Base-by-base conservation (phyloP, 1,140 invertebrate genomes). In the Pteromalus puparum region DNA sequence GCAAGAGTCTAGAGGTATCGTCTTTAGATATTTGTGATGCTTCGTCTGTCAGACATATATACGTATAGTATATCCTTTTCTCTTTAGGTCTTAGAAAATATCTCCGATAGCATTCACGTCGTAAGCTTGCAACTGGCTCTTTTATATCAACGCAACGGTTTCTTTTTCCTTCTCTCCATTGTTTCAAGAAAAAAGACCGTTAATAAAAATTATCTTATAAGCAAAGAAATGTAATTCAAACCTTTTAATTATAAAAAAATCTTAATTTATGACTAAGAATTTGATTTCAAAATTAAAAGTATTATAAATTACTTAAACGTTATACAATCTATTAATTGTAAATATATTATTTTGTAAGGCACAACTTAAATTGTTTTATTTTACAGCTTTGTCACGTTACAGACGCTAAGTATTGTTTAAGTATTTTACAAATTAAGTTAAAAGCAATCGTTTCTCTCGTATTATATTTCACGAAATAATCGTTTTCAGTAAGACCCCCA, bases 1-100 rank as follows among this genome's bases (percentile, higher is more conserved):
- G 88, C 89, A 89, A 89, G 89, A 90, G 85, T 86, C 81, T 88
- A 87, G 34, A 77, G 77, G 30, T 81, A 75, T 81, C 30, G 61
- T 85, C n/a, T 82, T 28, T n/a, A 70, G 26, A 81, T 77, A 72
- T 77, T 61, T 81, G 48, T 81, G 83, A 85, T 81, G 78, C 78
- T 81, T 68, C 48, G 46, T 46, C 34, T 18, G 6, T 75, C n/a
- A 26, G 34, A 73, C 72, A 38, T 61, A 61, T 53, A 18, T 53
- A 53, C 18, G 13, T 18, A 15, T 70, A 42, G 26, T 70, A 72
- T 73, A 67, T 61, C 26, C 24, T 83, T 24, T 46, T n/a, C 26
- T 13, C 21, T 80, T 80, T 10, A 65, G 30, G 18, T 53, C 72
- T 68, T 42, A n/a, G n/a, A 76, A 81, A 84, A 84, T 81, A 48